Evolutionary conservation across 1,140 invertebrate genomes (phyloP), one percentile per base, ranked within the genome.

Genomic region (Heterodera schachtii): DNA sequence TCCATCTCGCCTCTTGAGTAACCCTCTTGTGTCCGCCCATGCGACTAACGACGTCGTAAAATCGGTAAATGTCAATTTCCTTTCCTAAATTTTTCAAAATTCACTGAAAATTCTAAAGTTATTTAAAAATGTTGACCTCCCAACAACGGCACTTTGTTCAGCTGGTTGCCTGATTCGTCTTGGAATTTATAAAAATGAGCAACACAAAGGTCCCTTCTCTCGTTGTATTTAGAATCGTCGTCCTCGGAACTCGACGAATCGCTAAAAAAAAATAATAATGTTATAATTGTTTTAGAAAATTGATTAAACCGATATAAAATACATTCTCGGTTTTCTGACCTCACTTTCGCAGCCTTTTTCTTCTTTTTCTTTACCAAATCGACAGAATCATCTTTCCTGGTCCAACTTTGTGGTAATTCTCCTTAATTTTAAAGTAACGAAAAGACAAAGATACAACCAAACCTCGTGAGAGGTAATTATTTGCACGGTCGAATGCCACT

Each of bases 181-280:
- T 83, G 82, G 57, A 83, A 83, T 57, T 83, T 83, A 60, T 83
- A 83, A 71, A 83, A 83, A 71, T 83, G 82, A 9, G 82, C 82
- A 21, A 83, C 82, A 21, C 82, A 83, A 57, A 75, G 82, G 67
- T 83, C 80, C 57, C 31, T 46, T 21, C 80, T 64, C 52, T 81
- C 80, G 67, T 84, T 83, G 11, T 83, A 77, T 41, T 80, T 83
- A 31, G 52, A 60, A 52, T 83, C 80, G 46, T 84, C 69, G 19
- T 64, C 57, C 57, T 71, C 69, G 69, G 69, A 71, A 46, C n/a
- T 71, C 11, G 69, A 71, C 9, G 69, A 71, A 11, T 71, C 69
- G 31, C 69, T 71, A 19, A 64, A 64, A 13, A 19, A 64, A 31
- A 64, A 3, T 16, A 19, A 11, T 16, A 9, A 60, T 11, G 4